phyloP scores from a whole-genome alignment of 2,113 vertebrate genomes.

The Mus spicilegus region DNA sequence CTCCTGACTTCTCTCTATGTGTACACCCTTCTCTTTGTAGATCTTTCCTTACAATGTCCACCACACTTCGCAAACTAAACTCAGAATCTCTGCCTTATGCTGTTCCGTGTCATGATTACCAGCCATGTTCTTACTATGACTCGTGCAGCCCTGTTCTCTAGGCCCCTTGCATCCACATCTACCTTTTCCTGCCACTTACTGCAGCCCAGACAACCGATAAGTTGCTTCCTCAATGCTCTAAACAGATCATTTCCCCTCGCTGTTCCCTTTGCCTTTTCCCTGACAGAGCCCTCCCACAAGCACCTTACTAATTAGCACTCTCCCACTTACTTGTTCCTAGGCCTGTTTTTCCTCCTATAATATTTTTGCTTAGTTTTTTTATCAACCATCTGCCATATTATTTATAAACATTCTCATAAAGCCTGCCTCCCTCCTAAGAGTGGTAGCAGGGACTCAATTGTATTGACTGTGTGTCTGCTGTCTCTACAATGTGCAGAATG shows the following conservation, averaged over 20 bases:
- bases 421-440: neutral
- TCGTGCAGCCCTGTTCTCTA: neutral
- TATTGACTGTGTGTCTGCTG: neutral
- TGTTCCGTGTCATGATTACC: neutral
- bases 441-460: neutral
- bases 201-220: neutral
- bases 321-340: neutral
- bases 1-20: neutral
- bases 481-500: neutral
- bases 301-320: neutral
- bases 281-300: neutral
- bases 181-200: fast-evolving
- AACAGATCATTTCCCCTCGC: neutral
- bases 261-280: neutral
- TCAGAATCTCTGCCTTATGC: neutral
- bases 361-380: neutral
- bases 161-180: neutral
- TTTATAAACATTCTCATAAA: neutral
- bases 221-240: neutral
- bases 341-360: neutral
- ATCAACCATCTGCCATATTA: neutral
- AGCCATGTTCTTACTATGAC: neutral
- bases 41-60: neutral
- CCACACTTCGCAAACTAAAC: neutral
- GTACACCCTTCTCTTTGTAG: neutral